These are phyloP conservation scores for Acropternis orthonyx DNA, from an alignment of 2,797 vertebrate species.

Conservation along the genomic window DNA sequence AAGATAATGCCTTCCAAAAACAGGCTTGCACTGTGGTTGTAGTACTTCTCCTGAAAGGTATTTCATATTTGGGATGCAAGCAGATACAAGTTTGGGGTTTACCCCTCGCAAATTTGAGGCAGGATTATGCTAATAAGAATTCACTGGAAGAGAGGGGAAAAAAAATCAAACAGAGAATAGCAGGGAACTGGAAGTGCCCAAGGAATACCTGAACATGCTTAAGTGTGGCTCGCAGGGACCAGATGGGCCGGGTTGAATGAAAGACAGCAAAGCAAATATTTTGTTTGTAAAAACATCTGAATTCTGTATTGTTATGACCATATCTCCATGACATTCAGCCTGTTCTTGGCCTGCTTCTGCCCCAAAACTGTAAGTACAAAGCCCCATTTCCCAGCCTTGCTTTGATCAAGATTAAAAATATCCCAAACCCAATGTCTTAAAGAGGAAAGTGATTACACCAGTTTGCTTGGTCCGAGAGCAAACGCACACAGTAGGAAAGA, in stretches of 20 bases:
- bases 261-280: not conserved
- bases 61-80: not conserved
- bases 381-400: not conserved
- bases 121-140: not conserved
- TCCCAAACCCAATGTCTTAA: not conserved
- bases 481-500: not conserved
- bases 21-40: not conserved
- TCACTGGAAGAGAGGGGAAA: accelerated
- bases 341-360: not conserved
- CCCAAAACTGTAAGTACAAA: not conserved
- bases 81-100: not conserved
- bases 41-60: not conserved
- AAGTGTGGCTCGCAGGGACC: not conserved
- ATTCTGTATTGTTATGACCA: not conserved
- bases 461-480: not conserved
- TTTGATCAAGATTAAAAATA: not conserved
- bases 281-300: not conserved
- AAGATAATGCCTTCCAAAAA: not conserved
- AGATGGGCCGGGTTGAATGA: not conserved
- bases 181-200: not conserved
- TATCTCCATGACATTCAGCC: accelerated
- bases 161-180: not conserved
- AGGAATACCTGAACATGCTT: not conserved
- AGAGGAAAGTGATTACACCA: not conserved
- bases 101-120: not conserved